Percentiles rank a stretch among this genome's conserved stretches.
Conservation (phyloP, 2,113 vertebrate species). For the Castor canadensis region DNA sequence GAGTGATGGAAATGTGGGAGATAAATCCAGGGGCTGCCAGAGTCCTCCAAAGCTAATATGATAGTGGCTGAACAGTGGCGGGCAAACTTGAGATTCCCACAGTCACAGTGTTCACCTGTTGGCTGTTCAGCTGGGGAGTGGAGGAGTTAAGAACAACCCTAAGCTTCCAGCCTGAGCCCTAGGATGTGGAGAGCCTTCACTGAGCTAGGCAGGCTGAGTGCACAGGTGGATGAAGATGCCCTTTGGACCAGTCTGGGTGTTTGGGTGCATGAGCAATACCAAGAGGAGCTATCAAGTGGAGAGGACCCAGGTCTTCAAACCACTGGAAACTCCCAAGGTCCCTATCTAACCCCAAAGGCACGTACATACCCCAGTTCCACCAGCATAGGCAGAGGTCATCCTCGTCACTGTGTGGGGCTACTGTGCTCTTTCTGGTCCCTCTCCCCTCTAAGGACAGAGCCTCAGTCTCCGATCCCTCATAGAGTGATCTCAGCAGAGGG, state of each 20-base stretch:
- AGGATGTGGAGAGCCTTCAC: too few relatives aligned
- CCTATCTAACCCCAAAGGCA: background rate
- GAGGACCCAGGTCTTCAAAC: background rate
- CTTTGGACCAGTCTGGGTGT: too few relatives aligned
- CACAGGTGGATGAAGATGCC: background rate
- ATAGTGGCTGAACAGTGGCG: background rate
- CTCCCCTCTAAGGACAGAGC: too few relatives aligned
- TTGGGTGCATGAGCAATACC: accelerated
- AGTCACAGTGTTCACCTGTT: background rate
- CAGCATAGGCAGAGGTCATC: accelerated
- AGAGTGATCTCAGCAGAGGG: background rate
- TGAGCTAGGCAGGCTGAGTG: background rate
- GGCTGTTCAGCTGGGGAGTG: background rate
- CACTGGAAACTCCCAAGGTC: too few relatives aligned
- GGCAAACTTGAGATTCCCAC: background rate
- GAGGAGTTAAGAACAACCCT: too few relatives aligned
- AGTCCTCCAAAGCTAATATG: background rate
- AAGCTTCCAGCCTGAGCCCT: too few relatives aligned
- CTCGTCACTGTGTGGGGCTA: too few relatives aligned
- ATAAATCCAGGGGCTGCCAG: background rate
- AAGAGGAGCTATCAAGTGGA: accelerated
- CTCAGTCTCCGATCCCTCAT: background rate
- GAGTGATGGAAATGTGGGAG: background rate
- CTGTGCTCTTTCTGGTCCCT: background rate
- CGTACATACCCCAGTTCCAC: accelerated